Evolutionary conservation across 2,113 vertebrate genomes (phyloP), one percentile per base, ranked within the genome.

Genomic region (Peucedramus taeniatus): DNA sequence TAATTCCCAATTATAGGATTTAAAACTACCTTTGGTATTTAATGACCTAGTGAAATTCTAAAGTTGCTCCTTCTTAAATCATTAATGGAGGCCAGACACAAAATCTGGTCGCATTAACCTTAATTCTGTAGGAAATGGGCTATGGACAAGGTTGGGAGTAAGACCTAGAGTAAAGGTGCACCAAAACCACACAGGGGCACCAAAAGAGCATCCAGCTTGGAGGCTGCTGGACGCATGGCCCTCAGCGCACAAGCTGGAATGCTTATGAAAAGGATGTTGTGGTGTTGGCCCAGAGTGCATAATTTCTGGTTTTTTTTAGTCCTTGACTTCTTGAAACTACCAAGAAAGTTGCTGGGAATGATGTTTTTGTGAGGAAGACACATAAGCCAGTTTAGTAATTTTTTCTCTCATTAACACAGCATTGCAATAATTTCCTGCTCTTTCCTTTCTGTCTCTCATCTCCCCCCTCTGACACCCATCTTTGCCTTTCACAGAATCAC

Each of bases 221-320:
- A 60, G 24, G 12, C 49, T 49, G 1, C 28, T 30, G 68, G 20
- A 33, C 13, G 16, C 3, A 4, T 8, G 45, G 39, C 23, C 27
- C 39, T 42, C 1, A 3, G 18, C 20, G 37, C 5, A 4, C 6
- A 28, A 51, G n/a, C 28, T 76, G 2, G 1, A 56, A 71, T 40
- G 20, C 20, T 69, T 27, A 26, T 0, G 3, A 7, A 65, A 81
- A 76, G 37, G 23, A 30, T 42, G 20, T 18, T 26, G 51, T 61
- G n/a, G 9, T 63, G 24, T 15, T 89, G 31, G 7, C 56, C 10
- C 35, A 33, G 28, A 47, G 30, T 12, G 14, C 20, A 3, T 40
- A 7, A 83, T 47, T 80, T 80, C 35, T 53, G 51, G 8, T 27
- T 59, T 60, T 60, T 37, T 71, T 53, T 20, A 30, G 17, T 44